These are phyloP conservation scores for Aselliscus stoliczkanus DNA, from an alignment of 2,797 vertebrate species.

Conservation along the genomic window DNA sequence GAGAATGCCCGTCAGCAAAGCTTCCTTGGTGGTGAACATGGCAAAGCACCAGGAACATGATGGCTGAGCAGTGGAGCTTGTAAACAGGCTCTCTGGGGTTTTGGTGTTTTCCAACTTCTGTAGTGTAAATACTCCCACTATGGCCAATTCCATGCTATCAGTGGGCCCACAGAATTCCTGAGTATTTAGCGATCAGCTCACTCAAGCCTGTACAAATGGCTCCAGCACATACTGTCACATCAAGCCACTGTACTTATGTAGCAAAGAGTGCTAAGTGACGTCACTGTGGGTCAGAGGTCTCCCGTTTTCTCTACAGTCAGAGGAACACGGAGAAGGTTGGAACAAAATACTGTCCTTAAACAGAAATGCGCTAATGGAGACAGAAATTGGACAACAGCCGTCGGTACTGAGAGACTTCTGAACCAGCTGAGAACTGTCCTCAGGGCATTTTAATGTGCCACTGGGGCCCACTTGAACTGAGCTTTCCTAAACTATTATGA, in stretches of 20 bases:
- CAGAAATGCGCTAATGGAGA: background rate
- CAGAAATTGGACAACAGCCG: background rate
- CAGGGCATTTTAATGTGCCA: background rate
- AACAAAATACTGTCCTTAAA: background rate
- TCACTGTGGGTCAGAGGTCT: background rate
- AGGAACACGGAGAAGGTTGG: background rate
- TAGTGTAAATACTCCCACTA: background rate
- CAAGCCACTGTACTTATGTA: rapidly evolving
- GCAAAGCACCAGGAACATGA: rapidly evolving
- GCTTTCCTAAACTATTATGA: background rate
- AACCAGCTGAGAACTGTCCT: background rate
- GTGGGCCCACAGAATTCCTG: background rate
- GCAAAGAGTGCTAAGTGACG: background rate
- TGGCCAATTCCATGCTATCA: background rate
- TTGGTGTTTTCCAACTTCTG: background rate
- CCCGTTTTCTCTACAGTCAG: background rate
- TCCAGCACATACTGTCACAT: rapidly evolving
- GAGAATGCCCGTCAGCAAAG: background rate
- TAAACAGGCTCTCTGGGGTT: background rate
- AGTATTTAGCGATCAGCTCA: rapidly evolving
- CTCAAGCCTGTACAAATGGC: background rate
- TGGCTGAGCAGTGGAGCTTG: background rate
- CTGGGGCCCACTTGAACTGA: background rate
- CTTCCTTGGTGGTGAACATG: background rate
- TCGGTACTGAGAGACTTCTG: background rate